A percentile compares a stretch with the other conserved stretches of the same genome.
Conservation (phyloP, 1,140 invertebrate species). For the Caenorhabditis briggsae region DNA sequence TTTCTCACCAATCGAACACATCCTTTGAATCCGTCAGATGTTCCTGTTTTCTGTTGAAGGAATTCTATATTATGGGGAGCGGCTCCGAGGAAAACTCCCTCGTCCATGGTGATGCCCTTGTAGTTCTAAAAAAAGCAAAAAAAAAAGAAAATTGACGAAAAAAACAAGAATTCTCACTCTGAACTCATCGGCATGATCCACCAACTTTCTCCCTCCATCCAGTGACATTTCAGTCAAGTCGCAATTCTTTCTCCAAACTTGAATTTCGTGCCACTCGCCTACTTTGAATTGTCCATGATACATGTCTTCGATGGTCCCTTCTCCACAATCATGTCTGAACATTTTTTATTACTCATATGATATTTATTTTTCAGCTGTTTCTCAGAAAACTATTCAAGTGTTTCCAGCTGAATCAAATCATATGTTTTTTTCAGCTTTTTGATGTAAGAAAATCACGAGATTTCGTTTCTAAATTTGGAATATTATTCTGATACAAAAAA, state of each 20-base stretch:
- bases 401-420: no score
- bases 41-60: conserved; percentile 53
- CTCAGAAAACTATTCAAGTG: no score
- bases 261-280: conserved; percentile 55
- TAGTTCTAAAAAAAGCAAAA: conserved; percentile 38
- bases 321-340: conserved; percentile 59
- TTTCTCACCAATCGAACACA: conserved; percentile 57
- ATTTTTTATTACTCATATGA: no score
- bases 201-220: neutral
- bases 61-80: conserved; percentile 58
- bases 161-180: neutral
- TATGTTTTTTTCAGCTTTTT: no score
- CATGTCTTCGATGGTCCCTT: conserved; percentile 58
- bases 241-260: conserved; percentile 34
- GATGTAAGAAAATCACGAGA: no score
- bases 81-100: conserved; percentile 53
- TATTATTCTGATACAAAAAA: no score
- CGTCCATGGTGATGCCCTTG: conserved; percentile 61
- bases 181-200: conserved; percentile 39
- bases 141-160: no score
- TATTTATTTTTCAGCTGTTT: no score
- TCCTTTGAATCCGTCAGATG: conserved; percentile 41
- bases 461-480: no score
- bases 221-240: conserved; percentile 29
- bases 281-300: conserved; percentile 52